These are phyloP conservation scores for Troilus luridus DNA, from an alignment of 2,888 invertebrate genomes.

Conservation along the genomic window DNA sequence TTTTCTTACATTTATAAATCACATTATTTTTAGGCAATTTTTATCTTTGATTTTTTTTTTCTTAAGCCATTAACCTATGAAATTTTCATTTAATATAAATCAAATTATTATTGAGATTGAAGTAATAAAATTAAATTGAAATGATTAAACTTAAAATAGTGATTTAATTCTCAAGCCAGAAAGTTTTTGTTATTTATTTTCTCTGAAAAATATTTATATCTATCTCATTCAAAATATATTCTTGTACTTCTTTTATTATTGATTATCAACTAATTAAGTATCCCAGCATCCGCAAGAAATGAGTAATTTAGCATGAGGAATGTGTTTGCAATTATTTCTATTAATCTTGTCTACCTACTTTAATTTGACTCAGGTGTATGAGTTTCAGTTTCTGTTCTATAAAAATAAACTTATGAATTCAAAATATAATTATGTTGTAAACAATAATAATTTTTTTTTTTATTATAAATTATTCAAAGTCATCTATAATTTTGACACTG, in stretches of 20 bases:
- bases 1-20: too few species aligned
- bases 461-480: background rate
- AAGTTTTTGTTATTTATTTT: too few species aligned
- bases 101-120: background rate
- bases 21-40: too few species aligned
- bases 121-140: background rate
- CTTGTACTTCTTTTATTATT: background rate
- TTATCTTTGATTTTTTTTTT: background rate
- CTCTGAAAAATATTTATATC: too few species aligned
- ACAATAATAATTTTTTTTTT: background rate
- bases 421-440: background rate
- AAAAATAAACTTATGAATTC: background rate
- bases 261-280: background rate
- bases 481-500: background rate
- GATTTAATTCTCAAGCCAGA: background rate
- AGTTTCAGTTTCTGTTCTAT: background rate
- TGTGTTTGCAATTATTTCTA: background rate
- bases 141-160: background rate
- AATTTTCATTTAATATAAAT: background rate
- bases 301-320: background rate
- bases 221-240: background rate
- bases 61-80: background rate
- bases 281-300: background rate
- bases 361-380: background rate
- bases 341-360: background rate